These are phyloP conservation scores for Spondyliosoma cantharus DNA, from an alignment of 2,797 vertebrate genomes.

Conservation along the genomic window DNA sequence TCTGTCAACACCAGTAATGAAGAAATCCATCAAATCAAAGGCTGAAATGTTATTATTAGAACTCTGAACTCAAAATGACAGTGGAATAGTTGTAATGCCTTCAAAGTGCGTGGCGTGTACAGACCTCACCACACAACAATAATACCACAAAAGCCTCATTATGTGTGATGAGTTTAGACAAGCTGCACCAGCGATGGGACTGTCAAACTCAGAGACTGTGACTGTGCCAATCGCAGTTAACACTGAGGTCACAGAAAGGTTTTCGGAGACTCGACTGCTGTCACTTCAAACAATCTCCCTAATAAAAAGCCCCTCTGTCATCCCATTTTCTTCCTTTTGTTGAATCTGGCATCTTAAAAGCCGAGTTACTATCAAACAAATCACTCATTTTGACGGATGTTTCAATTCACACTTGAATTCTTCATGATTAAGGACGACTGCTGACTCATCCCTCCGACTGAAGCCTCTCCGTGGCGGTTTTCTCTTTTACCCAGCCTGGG, in stretches of 20 bases:
- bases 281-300: conserved; percentile 41
- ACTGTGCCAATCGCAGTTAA: conserved; percentile 40
- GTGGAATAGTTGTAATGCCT: background rate
- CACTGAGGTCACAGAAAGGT: conserved; percentile 43
- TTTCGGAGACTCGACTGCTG: conserved; percentile 39
- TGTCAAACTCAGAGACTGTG: conserved; percentile 31
- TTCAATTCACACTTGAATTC: conserved; percentile 41
- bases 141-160: conserved; percentile 16
- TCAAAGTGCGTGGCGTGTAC: background rate
- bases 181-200: conserved; percentile 12
- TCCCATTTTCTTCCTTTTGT: conserved; percentile 22
- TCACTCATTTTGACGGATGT: conserved; percentile 47
- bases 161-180: conserved; percentile 40
- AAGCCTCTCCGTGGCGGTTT: background rate
- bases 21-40: background rate
- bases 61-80: background rate
- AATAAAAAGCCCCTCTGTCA: conserved; percentile 24
- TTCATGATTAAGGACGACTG: conserved; percentile 39
- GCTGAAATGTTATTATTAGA: background rate
- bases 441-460: conserved; percentile 54
- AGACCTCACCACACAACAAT: conserved; percentile 8
- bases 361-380: conserved; percentile 46
- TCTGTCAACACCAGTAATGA: background rate
- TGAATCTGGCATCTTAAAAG: conserved; percentile 46
- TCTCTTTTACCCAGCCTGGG: background rate